Percentiles rank a stretch among this genome's conserved stretches.
Evolutionary conservation across 2,113 vertebrate species (phyloP).

Genomic region (Gopherus evgoodei): DNA sequence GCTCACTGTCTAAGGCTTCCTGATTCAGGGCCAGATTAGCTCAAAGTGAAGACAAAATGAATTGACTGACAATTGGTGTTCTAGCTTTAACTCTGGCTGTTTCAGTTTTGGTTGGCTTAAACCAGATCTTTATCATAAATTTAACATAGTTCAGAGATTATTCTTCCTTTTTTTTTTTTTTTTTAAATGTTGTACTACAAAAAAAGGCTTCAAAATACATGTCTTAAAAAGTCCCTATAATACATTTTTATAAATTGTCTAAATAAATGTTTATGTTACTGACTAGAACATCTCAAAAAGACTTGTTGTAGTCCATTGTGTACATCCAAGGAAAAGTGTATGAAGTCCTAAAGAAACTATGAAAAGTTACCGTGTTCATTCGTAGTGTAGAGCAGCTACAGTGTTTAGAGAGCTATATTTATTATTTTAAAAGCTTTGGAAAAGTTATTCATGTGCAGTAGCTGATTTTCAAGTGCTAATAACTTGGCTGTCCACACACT

Average conservation of each 20-base stretch:
- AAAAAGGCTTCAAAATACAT: slow-evolving; percentile 59
- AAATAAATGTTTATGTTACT: slow-evolving; percentile 47
- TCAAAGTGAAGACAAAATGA: slow-evolving; percentile 46
- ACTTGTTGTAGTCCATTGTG: slow-evolving; percentile 51
- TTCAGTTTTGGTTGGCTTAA: slow-evolving; percentile 74
- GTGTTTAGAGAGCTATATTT: slow-evolving; percentile 71
- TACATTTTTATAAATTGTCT: slow-evolving; percentile 67
- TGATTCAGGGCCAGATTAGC: slow-evolving; percentile 65
- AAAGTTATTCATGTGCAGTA: slow-evolving; percentile 70
- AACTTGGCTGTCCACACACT: slow-evolving; percentile 72
- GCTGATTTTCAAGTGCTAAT: slow-evolving; percentile 71
- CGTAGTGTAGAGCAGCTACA: slow-evolving; percentile 70
- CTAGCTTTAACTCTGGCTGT: slow-evolving; percentile 66
- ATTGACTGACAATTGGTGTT: slow-evolving; percentile 2
- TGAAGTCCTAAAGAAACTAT: slow-evolving; percentile 65
- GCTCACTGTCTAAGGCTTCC: slow-evolving; percentile 68
- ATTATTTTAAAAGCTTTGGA: slow-evolving; percentile 68
- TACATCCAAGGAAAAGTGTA: slow-evolving; percentile 67
- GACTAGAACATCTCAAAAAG: slow-evolving; percentile 61
- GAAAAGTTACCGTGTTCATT: slow-evolving; percentile 71
- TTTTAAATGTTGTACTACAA: slow-evolving; percentile 60
- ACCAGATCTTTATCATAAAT: slow-evolving; percentile 60
- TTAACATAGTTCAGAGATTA: slow-evolving; percentile 57
- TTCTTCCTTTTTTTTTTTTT: neutral
- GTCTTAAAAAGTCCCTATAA: slow-evolving; percentile 67